Percentiles rank a stretch among this genome's conserved stretches.
phyloP scores from a whole-genome alignment of 1,140 invertebrate genomes.

The Cyclargus thomasi region DNA sequence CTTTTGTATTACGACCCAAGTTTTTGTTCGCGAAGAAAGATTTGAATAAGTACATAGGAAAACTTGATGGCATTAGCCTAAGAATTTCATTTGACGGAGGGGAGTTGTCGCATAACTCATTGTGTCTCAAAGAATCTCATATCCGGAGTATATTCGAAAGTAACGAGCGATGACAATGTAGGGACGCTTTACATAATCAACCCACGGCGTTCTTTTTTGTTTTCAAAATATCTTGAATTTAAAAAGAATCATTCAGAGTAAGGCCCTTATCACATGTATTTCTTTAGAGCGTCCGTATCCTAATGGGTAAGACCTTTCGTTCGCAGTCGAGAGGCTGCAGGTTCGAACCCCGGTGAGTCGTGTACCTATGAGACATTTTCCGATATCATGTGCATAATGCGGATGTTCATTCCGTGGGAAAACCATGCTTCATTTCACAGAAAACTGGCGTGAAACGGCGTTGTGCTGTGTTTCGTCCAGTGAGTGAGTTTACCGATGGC shows the following conservation, averaged over 20 bases:
- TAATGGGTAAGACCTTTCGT: too few relatives aligned
- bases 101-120: constrained; percentile 11
- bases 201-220: neutral
- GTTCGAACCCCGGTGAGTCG: too few relatives aligned
- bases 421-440: too few relatives aligned
- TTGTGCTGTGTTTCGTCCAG: too few relatives aligned
- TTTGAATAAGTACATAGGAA: constrained; percentile 15
- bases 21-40: constrained; percentile 7
- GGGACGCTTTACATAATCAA: constrained; percentile 15
- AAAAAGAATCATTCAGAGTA: neutral
- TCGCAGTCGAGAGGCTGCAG: too few relatives aligned
- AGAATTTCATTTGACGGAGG: constrained; percentile 15
- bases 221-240: neutral
- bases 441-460: too few relatives aligned
- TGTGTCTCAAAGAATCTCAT: constrained; percentile 15
- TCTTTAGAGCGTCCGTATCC: too few relatives aligned
- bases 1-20: neutral
- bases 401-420: too few relatives aligned
- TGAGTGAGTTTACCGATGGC: too few relatives aligned
- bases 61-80: constrained; percentile 15
- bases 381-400: too few relatives aligned
- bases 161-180: constrained; percentile 15
- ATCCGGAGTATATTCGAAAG: constrained; percentile 15
- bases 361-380: too few relatives aligned
- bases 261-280: too few relatives aligned